Conservation (phyloP, 2,113 vertebrate species). For the Stegastes partitus region DNA sequence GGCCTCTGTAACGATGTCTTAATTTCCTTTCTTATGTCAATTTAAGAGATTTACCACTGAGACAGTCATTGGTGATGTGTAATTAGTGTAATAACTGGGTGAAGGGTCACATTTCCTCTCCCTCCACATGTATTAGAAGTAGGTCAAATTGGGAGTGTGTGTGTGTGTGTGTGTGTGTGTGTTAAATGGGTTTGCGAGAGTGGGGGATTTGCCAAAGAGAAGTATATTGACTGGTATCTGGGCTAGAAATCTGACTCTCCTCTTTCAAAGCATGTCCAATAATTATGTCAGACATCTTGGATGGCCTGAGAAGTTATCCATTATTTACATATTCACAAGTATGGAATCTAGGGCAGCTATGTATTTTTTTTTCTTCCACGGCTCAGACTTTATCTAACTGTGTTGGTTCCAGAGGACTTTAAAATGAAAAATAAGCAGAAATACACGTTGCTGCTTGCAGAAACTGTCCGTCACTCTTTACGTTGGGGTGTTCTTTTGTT, state of each 20-base stretch:
- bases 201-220: slow-evolving; percentile 51
- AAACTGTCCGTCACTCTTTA: not conserved
- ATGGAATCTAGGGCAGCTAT: slow-evolving; percentile 77
- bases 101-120: slow-evolving; percentile 71
- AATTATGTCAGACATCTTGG: slow-evolving; percentile 78
- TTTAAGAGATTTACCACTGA: slow-evolving; percentile 61
- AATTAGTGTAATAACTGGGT: slow-evolving; percentile 80
- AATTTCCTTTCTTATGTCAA: slow-evolving; percentile 69
- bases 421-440: slow-evolving; percentile 47
- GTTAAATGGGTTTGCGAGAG: slow-evolving; percentile 50
- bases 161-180: slow-evolving; percentile 44
- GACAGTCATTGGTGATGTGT: slow-evolving; percentile 62
- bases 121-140: slow-evolving; percentile 59
- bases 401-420: slow-evolving; percentile 35
- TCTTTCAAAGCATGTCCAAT: slow-evolving; percentile 70
- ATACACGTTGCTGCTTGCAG: slow-evolving; percentile 19
- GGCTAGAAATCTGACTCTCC: slow-evolving; percentile 69
- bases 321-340: slow-evolving; percentile 79
- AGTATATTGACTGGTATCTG: slow-evolving; percentile 65
- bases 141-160: slow-evolving; percentile 63
- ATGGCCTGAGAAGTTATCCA: slow-evolving; percentile 74
- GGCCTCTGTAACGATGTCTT: slow-evolving; percentile 50
- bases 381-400: slow-evolving; percentile 19
- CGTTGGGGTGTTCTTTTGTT: slow-evolving; percentile 39
- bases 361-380: slow-evolving; percentile 12